Evolutionary conservation across 92 coral and sea anemone species (phyloP).

Genomic region (Ricordea florida): DNA sequence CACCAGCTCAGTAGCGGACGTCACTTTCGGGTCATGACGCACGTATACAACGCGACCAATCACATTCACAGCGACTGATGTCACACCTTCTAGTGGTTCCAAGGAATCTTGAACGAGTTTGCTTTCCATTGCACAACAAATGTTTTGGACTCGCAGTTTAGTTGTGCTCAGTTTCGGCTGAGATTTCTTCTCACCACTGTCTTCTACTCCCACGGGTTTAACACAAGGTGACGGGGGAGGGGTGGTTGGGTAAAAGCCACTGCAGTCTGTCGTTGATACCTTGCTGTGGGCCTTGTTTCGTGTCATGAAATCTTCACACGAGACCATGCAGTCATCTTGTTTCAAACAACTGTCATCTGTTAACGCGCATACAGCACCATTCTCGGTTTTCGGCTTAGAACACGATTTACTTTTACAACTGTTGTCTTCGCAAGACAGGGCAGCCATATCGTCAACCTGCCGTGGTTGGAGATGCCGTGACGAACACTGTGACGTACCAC

Average conservation of each 20-base stretch:
- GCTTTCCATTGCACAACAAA: conserved; percentile 94
- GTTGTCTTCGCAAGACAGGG: not conserved
- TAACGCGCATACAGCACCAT: not conserved
- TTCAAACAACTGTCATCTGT: not conserved
- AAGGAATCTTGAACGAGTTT: conserved; percentile 79
- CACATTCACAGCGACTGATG: conserved; percentile 86
- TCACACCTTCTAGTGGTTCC: conserved; percentile 76
- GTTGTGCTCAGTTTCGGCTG: conserved; percentile 50
- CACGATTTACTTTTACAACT: conserved; percentile 2
- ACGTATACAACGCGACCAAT: conserved; percentile 96
- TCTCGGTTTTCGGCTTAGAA: not conserved
- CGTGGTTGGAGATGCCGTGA: too few species aligned
- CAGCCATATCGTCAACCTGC: too few species aligned
- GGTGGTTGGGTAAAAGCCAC: conserved; percentile 15
- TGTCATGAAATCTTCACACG: not conserved
- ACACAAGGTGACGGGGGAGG: conserved; percentile 14
- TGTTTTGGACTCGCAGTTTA: conserved; percentile 94
- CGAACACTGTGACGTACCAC: too few species aligned
- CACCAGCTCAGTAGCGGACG: conserved; percentile 80
- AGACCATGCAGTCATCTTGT: not conserved
- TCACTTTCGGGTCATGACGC: conserved; percentile 86
- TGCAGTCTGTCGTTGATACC: conserved; percentile 19
- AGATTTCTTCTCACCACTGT: not conserved
- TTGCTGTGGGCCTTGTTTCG: not conserved
- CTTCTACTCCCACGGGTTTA: not conserved